Evolutionary conservation across 2,797 vertebrate genomes (phyloP), one percentile per base, ranked within the genome.

Genomic region (Sebastes goodei): DNA sequence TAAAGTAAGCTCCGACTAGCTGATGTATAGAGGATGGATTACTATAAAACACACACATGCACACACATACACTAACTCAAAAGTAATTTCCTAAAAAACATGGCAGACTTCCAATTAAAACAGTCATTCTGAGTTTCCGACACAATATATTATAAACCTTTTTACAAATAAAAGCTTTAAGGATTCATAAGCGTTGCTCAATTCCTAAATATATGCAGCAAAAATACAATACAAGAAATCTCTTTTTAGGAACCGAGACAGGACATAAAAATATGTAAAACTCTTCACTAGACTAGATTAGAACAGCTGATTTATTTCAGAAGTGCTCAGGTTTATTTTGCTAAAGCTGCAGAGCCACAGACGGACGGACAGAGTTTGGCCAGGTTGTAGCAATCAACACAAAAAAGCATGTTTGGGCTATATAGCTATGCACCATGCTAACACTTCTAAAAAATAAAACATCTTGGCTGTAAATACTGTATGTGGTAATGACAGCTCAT

Each of bases 141-240:
- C 77, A 83, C 78, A 78, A 82, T 82, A 75, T 73, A 52, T 82
- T 84, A 86, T 59, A 89, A 82, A 82, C 49, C 17, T 63, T 42
- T 78, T 80, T 64, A 83, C 30, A 80, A 76, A 79, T 72, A 86
- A 83, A 85, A 81, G 46, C 66, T 66, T 55, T 23, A 61, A 82
- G 66, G 53, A 80, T 73, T 78, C 17, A 32, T 25, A 78, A 89
- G 80, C 86, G 67, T 69, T 55, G 46, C 65, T 88, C 23, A 72
- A 71, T 80, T 88, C 69, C 88, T 92, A 90, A 90, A 91, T 91
- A 88, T 89, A 86, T 62, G 81, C 89, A 88, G 85, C 80, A 89
- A 90, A 93, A 92, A 92, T 93, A 92, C 85, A 86, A 61, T 86
- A 74, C 76, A 61, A 80, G 67, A 87, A 88, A 88, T 87, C 57